Conservation (phyloP, 2,888 invertebrate species). For the Epinotia bilunana region DNA sequence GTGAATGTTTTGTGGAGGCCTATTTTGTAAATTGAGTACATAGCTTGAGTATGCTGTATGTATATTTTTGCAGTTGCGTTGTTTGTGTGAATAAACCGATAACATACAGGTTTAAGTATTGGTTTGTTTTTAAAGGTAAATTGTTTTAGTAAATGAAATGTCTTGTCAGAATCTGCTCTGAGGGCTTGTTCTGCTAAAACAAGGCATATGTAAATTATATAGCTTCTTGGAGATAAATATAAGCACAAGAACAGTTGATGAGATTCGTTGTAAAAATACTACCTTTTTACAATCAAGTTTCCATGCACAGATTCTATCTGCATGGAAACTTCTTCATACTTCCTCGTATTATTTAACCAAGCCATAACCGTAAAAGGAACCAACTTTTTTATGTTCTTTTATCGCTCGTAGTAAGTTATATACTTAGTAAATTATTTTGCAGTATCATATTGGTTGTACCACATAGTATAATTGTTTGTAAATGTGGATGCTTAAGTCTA, state of each 20-base stretch:
- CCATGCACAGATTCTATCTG: too few relatives aligned
- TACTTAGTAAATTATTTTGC: constrained; percentile 34
- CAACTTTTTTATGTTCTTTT: constrained; percentile 7
- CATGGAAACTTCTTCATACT: too few relatives aligned
- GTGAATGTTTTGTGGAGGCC: constrained; percentile 14
- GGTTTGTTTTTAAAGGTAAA: not conserved
- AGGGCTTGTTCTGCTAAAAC: not conserved
- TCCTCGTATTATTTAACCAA: not conserved
- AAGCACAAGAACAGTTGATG: not conserved
- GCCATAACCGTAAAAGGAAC: not conserved
- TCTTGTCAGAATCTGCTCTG: not conserved
- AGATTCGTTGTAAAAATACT: not conserved
- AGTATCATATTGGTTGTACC: constrained; percentile 33
- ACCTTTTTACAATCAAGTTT: not conserved
- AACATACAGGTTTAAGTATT: not conserved
- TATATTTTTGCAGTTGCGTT: not conserved
- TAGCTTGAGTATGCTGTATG: not conserved
- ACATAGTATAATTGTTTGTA: constrained; percentile 27
- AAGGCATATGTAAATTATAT: not conserved
- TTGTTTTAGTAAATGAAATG: not conserved
- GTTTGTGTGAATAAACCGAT: constrained; percentile 5
- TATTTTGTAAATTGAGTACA: not conserved
- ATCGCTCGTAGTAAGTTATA: constrained; percentile 31
- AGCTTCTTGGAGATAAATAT: not conserved
- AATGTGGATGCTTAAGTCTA: constrained; percentile 35